Evolutionary conservation across 2,113 vertebrate genomes (phyloP).

Genomic region (Puffinus mauretanicus): DNA sequence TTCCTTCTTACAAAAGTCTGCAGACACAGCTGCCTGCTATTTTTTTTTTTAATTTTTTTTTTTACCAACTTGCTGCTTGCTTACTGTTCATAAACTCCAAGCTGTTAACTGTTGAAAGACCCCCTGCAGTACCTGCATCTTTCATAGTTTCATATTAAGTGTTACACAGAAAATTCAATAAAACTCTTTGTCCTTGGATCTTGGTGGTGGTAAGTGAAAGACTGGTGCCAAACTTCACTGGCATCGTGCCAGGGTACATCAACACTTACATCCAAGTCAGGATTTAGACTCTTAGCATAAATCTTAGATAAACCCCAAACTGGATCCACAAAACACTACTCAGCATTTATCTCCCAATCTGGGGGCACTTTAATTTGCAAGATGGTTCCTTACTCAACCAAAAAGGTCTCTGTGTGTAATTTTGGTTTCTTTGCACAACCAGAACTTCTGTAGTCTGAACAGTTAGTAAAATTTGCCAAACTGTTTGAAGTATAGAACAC

Average conservation of each 20-base stretch:
- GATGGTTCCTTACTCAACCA: not conserved
- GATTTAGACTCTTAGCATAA: not conserved
- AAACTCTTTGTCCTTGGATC: not conserved
- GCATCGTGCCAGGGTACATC: not conserved
- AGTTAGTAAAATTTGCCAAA: not conserved
- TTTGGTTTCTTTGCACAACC: not conserved
- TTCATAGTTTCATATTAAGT: not conserved
- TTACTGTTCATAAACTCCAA: not conserved
- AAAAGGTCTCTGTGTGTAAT: not conserved
- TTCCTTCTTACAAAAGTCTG: not conserved
- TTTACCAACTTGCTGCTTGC: not conserved
- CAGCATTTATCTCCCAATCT: not conserved
- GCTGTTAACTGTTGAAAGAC: not conserved
- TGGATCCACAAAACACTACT: not conserved
- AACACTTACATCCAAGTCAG: not conserved
- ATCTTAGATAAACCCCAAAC: not conserved
- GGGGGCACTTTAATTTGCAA: not conserved
- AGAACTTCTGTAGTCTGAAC: not conserved
- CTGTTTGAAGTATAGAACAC: not conserved
- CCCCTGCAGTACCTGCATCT: not conserved
- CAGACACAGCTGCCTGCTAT: not conserved
- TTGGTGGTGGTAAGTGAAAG: not conserved
- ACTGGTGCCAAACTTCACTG: not conserved
- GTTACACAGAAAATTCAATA: not conserved
- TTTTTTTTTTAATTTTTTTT: not conserved